Percentiles rank a stretch among this genome's conserved stretches.
Evolutionary conservation across 2,888 invertebrate genomes (phyloP).

Genomic region (Tenthredo mesomela): DNA sequence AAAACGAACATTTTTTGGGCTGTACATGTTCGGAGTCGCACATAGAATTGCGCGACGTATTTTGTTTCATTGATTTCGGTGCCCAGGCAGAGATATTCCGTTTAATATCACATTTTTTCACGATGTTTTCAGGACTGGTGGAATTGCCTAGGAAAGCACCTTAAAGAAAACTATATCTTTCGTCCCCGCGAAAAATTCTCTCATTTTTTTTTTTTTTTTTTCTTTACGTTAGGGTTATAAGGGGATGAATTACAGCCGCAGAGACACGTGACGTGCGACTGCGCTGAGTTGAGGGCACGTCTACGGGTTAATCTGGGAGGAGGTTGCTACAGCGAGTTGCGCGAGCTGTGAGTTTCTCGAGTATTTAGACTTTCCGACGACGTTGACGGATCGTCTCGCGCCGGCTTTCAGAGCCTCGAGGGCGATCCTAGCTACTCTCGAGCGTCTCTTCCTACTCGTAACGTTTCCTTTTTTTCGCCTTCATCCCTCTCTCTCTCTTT

Average conservation of each 20-base stretch:
- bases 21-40: too few relatives aligned
- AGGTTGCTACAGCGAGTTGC: constrained; percentile 9
- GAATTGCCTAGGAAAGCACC: too few relatives aligned
- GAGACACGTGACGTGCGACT: constrained; percentile 51
- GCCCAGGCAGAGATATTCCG: too few relatives aligned
- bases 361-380: constrained; percentile 50
- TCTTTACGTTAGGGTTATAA: not conserved
- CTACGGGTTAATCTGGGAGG: constrained; percentile 27
- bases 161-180: not conserved
- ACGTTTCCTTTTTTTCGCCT: not conserved
- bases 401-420: constrained; percentile 25
- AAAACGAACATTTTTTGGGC: too few relatives aligned
- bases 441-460: not conserved
- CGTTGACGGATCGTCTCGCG: constrained; percentile 51
- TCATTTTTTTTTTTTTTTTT: not conserved
- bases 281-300: constrained; percentile 53
- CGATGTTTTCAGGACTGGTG: too few relatives aligned
- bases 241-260: constrained; percentile 10
- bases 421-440: not conserved
- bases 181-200: not conserved
- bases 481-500: not conserved
- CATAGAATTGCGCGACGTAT: too few relatives aligned
- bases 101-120: too few relatives aligned
- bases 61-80: too few relatives aligned
- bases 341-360: constrained; percentile 26